Conservation (phyloP, 2,113 vertebrate species). For the Lagopus muta region DNA sequence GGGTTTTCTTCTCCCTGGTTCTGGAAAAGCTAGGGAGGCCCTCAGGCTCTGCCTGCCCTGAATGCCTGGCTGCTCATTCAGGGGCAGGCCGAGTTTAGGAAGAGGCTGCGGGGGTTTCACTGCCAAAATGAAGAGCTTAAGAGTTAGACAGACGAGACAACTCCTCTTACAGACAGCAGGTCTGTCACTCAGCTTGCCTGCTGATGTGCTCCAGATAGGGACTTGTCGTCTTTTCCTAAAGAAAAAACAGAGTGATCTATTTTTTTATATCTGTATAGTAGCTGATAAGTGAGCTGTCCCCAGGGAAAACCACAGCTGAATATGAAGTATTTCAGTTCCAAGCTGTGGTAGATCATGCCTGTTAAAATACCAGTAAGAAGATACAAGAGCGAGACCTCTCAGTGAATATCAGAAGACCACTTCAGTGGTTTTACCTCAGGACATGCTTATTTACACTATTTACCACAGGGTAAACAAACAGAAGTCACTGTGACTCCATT, state of each 20-base stretch:
- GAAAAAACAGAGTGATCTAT: neutral
- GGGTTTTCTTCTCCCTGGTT: neutral
- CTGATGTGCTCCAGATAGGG: neutral
- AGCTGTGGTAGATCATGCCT: neutral
- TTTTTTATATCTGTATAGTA: neutral
- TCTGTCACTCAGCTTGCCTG: conserved; percentile 16
- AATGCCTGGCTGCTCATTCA: neutral
- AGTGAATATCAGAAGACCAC: neutral
- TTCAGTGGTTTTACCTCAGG: conserved; percentile 34
- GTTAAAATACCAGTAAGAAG: neutral
- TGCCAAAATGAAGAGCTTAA: neutral
- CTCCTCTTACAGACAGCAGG: neutral
- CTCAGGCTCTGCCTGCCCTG: neutral
- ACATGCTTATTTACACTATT: neutral
- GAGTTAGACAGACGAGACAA: neutral
- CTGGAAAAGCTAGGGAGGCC: neutral
- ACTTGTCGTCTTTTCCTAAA: neutral
- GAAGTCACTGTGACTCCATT: neutral
- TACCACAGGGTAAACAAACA: neutral
- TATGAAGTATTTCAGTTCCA: conserved; percentile 9
- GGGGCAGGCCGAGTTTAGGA: conserved; percentile 13
- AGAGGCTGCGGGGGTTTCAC: neutral
- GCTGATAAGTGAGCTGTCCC: neutral
- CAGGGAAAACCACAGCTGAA: conserved; percentile 37
- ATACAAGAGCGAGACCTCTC: neutral